phyloP scores from a whole-genome alignment of 2,113 vertebrate species.

The Ascaphus truei region DNA sequence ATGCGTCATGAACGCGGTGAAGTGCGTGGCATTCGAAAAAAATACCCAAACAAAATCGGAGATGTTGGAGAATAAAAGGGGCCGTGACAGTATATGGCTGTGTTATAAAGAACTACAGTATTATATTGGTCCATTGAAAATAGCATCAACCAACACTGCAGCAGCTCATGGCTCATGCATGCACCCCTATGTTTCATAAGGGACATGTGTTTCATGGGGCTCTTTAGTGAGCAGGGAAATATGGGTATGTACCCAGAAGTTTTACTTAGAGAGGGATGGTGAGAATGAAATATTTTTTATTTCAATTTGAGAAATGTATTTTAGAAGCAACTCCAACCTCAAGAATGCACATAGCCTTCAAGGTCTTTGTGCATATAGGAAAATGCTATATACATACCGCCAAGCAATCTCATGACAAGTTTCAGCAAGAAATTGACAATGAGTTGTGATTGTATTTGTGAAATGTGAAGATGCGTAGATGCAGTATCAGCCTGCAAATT shows the following conservation, averaged over 20 bases:
- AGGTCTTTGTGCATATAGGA: slow-evolving; percentile 1
- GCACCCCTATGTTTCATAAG: not conserved
- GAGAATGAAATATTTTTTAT: not conserved
- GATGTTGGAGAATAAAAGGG: too few relatives aligned
- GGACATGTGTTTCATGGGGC: not conserved
- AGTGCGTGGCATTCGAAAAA: too few relatives aligned
- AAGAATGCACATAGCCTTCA: too few relatives aligned
- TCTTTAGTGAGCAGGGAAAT: not conserved
- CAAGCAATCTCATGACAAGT: slow-evolving; percentile 15
- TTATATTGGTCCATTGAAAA: not conserved
- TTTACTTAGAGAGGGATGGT: not conserved
- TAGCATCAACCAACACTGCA: not conserved
- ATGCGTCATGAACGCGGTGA: too few relatives aligned
- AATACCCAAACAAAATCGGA: too few relatives aligned
- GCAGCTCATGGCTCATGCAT: not conserved
- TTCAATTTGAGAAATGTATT: not conserved
- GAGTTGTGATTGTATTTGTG: slow-evolving; percentile 7
- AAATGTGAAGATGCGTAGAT: not conserved
- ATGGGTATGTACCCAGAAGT: not conserved
- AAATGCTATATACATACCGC: not conserved
- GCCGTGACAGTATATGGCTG: too few relatives aligned
- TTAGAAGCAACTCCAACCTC: not conserved
- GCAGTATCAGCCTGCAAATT: not conserved
- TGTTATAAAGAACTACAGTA: not conserved
- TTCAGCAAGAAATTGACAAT: slow-evolving; percentile 16